A percentile compares a stretch with the other conserved stretches of the same genome.
Conservation (phyloP, 2,888 invertebrate genomes). For the Halictus quadricinctus region DNA sequence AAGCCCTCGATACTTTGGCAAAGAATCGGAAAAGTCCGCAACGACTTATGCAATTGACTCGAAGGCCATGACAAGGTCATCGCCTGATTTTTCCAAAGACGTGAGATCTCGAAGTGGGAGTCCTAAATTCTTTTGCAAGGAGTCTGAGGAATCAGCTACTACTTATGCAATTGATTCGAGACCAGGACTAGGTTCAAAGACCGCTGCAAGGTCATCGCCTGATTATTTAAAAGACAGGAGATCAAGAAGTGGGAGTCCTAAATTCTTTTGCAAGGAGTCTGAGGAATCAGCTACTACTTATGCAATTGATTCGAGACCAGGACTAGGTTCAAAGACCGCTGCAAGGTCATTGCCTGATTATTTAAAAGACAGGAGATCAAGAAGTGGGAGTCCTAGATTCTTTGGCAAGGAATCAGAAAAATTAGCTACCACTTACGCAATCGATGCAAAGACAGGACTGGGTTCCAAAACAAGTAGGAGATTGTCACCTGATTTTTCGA, state of each 20-base stretch:
- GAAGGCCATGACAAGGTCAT: neutral
- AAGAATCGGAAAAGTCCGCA: constrained; percentile 23
- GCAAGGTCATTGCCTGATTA: neutral
- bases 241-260: constrained; percentile 5
- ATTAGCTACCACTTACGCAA: neutral
- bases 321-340: no score
- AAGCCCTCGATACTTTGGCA: constrained; percentile 27
- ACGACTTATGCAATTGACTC: constrained; percentile 10
- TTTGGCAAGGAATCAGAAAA: neutral
- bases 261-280: constrained; percentile 25
- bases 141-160: neutral
- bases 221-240: neutral
- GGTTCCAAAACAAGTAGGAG: neutral
- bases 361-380: neutral
- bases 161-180: constrained; percentile 25
- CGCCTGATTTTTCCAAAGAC: neutral
- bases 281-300: constrained; percentile 27
- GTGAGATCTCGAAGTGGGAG: neutral
- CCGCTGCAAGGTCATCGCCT: neutral
- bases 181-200: neutral
- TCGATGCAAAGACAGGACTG: constrained; percentile 5
- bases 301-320: neutral
- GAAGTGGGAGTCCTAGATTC: constrained; percentile 24
- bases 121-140: constrained; percentile 21
- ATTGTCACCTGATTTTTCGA: neutral